Base-by-base conservation (phyloP, 1,140 invertebrate species). In the Bombus pyrosoma region DNA sequence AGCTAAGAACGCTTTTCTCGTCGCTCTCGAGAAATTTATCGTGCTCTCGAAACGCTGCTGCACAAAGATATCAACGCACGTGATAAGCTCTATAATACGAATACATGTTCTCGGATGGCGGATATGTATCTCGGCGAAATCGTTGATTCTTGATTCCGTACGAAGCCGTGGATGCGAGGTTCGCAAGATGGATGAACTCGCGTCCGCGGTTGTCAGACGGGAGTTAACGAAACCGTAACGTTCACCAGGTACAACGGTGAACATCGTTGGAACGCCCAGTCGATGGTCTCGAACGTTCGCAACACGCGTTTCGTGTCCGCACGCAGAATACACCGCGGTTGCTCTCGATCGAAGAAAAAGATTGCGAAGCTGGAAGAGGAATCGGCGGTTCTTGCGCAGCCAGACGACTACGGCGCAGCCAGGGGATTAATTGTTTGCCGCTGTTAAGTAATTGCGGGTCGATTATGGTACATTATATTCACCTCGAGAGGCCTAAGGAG, bases 381-480 rank as follows among this genome's bases (percentile, higher is more conserved):
- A 81, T 74, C 78, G 53, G 15, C 41, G 9, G 12, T 53, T 53
- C 74, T 32, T 9, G 32, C n/a, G 47, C 9, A 1, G 64, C 18
- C 74, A 9, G n/a, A 41, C 43, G 64, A 76, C 43, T 34, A 59
- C 64, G 72, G 34, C 28, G 79, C 68, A 59, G 77, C 75, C 87
- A 39, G 6, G 81, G 91, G 90, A 93, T 93, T 94, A 94, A 95
- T 94, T 94, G 90, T 93, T 93, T 86, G 85, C 84, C 81, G 89
- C 89, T 91, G 93, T 95, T 95, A 95, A 95, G 94, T 95, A 95
- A 95, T 95, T 95, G 94, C 89, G 84, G 91, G 88, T 83, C 92
- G 93, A 95, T 95, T 95, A 95, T 92, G 91, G 94, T 93, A 93
- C 93, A 94, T 95, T 94, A 94, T 94, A 95, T 94, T 93, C 92